Evolutionary conservation across 2,113 vertebrate species (phyloP).

Genomic region (Tragelaphus scriptus): DNA sequence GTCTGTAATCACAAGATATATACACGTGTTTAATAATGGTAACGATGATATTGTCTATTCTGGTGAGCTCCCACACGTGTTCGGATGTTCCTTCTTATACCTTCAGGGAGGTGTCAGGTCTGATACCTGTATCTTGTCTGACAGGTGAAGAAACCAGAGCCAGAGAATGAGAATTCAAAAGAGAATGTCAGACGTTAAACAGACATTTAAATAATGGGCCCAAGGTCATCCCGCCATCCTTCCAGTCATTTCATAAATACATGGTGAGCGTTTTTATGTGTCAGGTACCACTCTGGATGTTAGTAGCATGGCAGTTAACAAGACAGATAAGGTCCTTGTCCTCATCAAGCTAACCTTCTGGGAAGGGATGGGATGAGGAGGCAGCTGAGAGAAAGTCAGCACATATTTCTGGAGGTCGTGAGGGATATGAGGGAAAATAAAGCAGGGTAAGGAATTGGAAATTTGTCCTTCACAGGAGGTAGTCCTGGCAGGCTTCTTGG

Average conservation of each 20-base stretch:
- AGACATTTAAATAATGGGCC: background rate
- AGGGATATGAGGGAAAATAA: background rate
- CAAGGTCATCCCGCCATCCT: background rate
- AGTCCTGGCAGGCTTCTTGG: background rate
- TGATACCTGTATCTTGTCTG: background rate
- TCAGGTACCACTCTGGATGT: background rate
- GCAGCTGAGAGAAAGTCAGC: background rate
- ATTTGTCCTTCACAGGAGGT: background rate
- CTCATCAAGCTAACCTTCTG: background rate
- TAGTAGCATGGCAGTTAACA: background rate
- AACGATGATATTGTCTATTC: background rate
- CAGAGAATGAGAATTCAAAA: background rate
- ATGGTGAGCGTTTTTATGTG: background rate
- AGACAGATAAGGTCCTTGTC: background rate
- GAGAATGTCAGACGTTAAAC: background rate
- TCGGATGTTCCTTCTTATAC: fast-evolving
- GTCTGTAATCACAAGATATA: background rate
- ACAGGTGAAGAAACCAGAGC: background rate
- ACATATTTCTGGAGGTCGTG: background rate
- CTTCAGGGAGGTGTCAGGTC: background rate
- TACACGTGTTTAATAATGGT: background rate
- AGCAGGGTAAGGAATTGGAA: background rate
- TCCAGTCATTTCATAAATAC: background rate
- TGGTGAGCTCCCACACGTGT: fast-evolving
- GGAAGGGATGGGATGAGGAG: background rate